Base-by-base conservation (phyloP, 2,888 invertebrate genomes). In the Hirtodrosophila alboralis region DNA sequence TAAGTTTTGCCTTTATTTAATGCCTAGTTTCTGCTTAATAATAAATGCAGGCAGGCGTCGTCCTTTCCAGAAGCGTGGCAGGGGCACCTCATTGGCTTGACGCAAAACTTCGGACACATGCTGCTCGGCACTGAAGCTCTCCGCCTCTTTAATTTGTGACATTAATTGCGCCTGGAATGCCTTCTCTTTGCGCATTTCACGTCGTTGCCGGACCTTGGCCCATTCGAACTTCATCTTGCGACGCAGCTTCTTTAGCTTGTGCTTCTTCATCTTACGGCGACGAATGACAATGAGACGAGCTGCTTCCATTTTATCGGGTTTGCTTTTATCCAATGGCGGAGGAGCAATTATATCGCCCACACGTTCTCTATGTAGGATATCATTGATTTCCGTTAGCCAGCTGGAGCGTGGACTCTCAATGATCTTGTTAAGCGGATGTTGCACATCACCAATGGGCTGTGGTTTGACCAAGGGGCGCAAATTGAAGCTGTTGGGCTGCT, bases 191-290 rank as follows among this genome's bases (percentile, higher is more conserved):
- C 92, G 92, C 86, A 94, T 91, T 84, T 95, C 94, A 45, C 96
- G 92, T 13, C 92, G 93, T 80, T 94, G 94, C 52, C 93, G 92
- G 18, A 93, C 93, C 90, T 95, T 95, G 1, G 93, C 94, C 94
- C 95, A 95, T 63, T 93, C 93, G 89, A 93, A 94, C 80, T 94
- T 94, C 95, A 96, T 95, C 81, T 92, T 93, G 87, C 95, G 96
- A 68, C 95, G 92, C 49, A 96, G 91, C 90, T 97, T 97, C 88
- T 91, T 94, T 37, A 95, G 91, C 88, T 96, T 95, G 86, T 97
- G 97, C 78, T 95, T 96, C 89, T 94, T 96, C 96, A 97, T 97
- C 91, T 97, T 97, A 48, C 93, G 93, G 43, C 94, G 92, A 41
- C 97, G 92, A 27, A 96, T 96, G 0, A 95, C 94, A 68, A 96